Conservation (phyloP, 2,113 vertebrate genomes). For the Gambusia affinis region DNA sequence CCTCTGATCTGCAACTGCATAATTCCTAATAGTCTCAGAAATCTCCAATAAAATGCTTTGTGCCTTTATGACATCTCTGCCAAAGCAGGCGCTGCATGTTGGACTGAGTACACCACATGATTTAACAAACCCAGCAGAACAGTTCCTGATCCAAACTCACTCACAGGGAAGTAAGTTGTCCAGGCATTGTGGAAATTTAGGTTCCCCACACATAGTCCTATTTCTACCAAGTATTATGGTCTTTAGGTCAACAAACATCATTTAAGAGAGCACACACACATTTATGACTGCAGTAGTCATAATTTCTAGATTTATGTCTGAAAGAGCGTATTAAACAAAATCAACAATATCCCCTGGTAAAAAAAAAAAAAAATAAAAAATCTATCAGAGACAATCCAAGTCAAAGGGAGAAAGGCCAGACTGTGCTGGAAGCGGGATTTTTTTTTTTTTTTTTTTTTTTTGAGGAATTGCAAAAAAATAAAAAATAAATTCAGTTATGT, state of each 20-base stretch:
- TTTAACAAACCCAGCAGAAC: constrained; percentile 43
- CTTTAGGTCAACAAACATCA: constrained; percentile 64
- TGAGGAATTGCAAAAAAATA: no score
- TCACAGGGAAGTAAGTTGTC: constrained; percentile 54
- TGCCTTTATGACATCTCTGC: constrained; percentile 40
- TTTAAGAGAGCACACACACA: constrained; percentile 35
- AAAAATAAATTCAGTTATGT: no score
- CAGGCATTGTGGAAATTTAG: constrained; percentile 66
- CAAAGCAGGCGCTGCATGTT: constrained; percentile 31
- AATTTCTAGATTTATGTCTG: constrained; percentile 37
- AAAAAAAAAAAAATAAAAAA: no score
- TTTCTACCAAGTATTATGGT: constrained; percentile 48
- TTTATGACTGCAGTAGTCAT: constrained; percentile 5
- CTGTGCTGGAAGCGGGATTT: no score
- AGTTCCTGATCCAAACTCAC: constrained; percentile 47
- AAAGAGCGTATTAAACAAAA: not conserved
- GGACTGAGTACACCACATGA: constrained; percentile 22
- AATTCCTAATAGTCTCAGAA: constrained; percentile 19
- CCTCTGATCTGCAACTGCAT: constrained; percentile 1
- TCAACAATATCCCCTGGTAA: no score
- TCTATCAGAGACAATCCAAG: no score
- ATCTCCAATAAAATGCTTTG: constrained; percentile 42
- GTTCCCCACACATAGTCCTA: constrained; percentile 63
- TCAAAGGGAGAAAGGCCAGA: no score
- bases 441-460: no score